Percentiles rank a stretch among this genome's conserved stretches.
Evolutionary conservation across 2,888 invertebrate genomes (phyloP).

Genomic region (Tachina grossa): DNA sequence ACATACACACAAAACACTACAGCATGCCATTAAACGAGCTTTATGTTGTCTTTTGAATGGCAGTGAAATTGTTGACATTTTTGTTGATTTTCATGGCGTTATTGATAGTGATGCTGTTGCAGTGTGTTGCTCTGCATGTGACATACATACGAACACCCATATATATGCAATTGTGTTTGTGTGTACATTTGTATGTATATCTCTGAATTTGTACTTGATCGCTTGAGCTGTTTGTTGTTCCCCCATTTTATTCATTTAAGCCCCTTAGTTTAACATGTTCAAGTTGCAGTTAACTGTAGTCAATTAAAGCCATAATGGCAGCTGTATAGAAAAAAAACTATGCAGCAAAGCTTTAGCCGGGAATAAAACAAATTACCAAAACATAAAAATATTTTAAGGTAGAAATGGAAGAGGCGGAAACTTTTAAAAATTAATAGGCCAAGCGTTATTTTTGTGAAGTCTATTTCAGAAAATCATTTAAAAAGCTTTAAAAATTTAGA

Average conservation of each 20-base stretch:
- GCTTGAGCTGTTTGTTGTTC: conserved; percentile 26
- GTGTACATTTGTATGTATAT: conserved; percentile 36
- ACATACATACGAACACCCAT: no score
- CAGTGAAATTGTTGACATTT: conserved; percentile 52
- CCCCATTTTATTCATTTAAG: conserved; percentile 41
- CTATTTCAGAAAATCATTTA: no score
- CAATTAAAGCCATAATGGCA: conserved; percentile 64
- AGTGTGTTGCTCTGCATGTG: not conserved
- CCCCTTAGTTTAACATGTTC: conserved; percentile 53
- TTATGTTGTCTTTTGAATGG: conserved; percentile 25
- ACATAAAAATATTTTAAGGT: not conserved
- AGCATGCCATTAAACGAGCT: not conserved
- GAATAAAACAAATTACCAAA: not conserved
- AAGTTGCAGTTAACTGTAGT: conserved; percentile 54
- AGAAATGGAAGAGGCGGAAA: no score
- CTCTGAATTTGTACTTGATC: conserved; percentile 25
- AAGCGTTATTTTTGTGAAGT: no score
- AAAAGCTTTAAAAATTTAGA: no score
- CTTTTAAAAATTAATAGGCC: not conserved
- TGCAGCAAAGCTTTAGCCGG: not conserved
- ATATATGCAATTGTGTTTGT: not conserved
- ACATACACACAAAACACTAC: not conserved
- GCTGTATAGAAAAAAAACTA: conserved; percentile 47
- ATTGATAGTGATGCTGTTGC: conserved; percentile 51
- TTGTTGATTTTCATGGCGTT: conserved; percentile 51